phyloP scores from a whole-genome alignment of 2,113 vertebrate species.

The Upupa epops region DNA sequence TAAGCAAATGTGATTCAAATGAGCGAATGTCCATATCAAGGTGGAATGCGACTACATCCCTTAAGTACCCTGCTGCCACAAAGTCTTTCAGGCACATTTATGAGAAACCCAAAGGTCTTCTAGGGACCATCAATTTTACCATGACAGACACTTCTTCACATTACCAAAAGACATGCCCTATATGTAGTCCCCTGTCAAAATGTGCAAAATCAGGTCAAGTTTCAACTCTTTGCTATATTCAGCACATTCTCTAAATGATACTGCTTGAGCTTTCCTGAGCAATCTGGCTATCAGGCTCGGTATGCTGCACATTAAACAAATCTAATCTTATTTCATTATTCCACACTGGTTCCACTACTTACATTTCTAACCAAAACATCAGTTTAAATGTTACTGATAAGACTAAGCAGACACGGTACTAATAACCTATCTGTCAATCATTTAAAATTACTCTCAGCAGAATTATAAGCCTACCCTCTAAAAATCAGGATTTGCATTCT shows the following conservation, averaged over 20 bases:
- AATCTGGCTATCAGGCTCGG: constrained; percentile 25
- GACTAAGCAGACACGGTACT: constrained; percentile 56
- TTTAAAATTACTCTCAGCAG: constrained; percentile 71
- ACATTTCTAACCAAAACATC: constrained; percentile 65
- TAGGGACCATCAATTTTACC: constrained; percentile 68
- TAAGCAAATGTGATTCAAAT: constrained; percentile 15
- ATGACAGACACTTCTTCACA: constrained; percentile 47
- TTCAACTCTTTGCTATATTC: constrained; percentile 8
- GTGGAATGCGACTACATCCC: not conserved
- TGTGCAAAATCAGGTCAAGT: constrained; percentile 43
- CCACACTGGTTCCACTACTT: constrained; percentile 42
- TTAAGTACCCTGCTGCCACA: not conserved
- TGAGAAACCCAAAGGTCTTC: constrained; percentile 69
- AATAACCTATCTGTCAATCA: constrained; percentile 74
- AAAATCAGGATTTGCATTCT: constrained; percentile 66
- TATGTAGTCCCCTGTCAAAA: constrained; percentile 31
- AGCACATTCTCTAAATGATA: constrained; percentile 46
- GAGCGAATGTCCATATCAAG: not conserved
- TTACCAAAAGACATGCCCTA: constrained; percentile 49
- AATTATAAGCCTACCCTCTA: constrained; percentile 62
- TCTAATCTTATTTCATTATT: constrained; percentile 69
- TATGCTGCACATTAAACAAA: constrained; percentile 50
- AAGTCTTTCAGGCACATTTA: constrained; percentile 17
- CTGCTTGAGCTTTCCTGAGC: not conserved
- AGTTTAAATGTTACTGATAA: constrained; percentile 71